phyloP scores from a whole-genome alignment of 2,888 invertebrate genomes.

The Hypselothyrea guttata region DNA sequence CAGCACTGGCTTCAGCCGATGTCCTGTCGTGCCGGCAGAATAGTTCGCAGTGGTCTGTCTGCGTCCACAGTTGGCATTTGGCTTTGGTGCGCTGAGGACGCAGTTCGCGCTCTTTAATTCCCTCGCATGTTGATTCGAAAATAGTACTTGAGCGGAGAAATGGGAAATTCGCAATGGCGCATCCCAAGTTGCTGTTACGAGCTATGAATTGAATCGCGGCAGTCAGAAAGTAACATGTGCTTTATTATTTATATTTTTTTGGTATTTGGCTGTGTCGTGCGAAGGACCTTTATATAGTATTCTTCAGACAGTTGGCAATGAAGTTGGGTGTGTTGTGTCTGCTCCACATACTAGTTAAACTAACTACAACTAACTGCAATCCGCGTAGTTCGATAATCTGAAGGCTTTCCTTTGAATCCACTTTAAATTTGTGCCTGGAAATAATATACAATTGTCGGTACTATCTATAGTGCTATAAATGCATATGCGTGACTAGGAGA shows the following conservation, averaged over 20 bases:
- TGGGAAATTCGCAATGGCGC: no score
- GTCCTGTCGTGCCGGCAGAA: no score
- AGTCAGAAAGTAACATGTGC: not conserved
- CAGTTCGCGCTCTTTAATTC: no score
- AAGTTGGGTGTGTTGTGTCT: conserved; percentile 11
- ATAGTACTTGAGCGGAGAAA: no score
- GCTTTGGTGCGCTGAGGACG: no score
- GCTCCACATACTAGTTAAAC: not conserved
- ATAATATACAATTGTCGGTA: conserved; percentile 3
- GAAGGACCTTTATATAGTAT: not conserved
- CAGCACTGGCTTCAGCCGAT: no score
- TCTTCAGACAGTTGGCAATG: conserved; percentile 19
- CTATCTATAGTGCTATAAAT: conserved; percentile 10
- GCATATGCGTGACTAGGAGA: conserved; percentile 65
- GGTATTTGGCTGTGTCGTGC: no score
- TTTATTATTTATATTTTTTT: not conserved
- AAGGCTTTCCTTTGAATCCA: conserved; percentile 43
- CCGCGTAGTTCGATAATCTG: conserved; percentile 60
- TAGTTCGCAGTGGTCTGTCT: no score
- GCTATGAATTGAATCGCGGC: not conserved
- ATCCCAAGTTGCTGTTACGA: no score
- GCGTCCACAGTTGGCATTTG: no score
- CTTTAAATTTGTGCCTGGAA: conserved; percentile 34
- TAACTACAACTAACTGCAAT: conserved; percentile 17
- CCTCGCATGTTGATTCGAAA: no score